Percentiles rank a stretch among this genome's conserved stretches.
Evolutionary conservation across 1,140 invertebrate species (phyloP).

Genomic region (Ceratitis capitata): DNA sequence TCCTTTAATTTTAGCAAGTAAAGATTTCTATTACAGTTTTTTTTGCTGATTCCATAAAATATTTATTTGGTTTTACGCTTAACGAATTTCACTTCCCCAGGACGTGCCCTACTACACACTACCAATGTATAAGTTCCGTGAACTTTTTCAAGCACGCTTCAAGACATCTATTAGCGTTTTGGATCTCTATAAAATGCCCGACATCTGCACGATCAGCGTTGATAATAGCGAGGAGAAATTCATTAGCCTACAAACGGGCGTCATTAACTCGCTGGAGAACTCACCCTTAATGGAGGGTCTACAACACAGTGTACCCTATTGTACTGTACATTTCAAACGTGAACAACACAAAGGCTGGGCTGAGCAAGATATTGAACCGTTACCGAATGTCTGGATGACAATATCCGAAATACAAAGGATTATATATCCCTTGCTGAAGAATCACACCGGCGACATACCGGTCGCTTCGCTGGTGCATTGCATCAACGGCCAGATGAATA

Average conservation of each 20-base stretch:
- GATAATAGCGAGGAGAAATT: slow-evolving; percentile 75
- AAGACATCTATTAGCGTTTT: slow-evolving; percentile 81
- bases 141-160: slow-evolving; percentile 85
- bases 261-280: slow-evolving; percentile 62
- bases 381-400: slow-evolving; percentile 75
- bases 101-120: slow-evolving; percentile 81
- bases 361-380: slow-evolving; percentile 74
- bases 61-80: too few relatives aligned
- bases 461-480: slow-evolving; percentile 78
- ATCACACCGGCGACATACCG: slow-evolving; percentile 60
- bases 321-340: slow-evolving; percentile 69
- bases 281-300: slow-evolving; percentile 62
- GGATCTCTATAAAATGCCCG: slow-evolving; percentile 83
- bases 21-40: too few relatives aligned
- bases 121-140: slow-evolving; percentile 86
- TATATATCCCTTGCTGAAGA: slow-evolving; percentile 57
- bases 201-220: slow-evolving; percentile 79
- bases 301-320: slow-evolving; percentile 72
- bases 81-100: slow-evolving; percentile 56
- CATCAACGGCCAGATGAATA: slow-evolving; percentile 78
- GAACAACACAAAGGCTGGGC: slow-evolving; percentile 75
- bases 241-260: slow-evolving; percentile 71
- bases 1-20: too few relatives aligned
- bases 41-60: too few relatives aligned
- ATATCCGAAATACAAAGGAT: slow-evolving; percentile 60